phyloP scores from a whole-genome alignment of 2,888 invertebrate species.

The Torymus tubicola region DNA sequence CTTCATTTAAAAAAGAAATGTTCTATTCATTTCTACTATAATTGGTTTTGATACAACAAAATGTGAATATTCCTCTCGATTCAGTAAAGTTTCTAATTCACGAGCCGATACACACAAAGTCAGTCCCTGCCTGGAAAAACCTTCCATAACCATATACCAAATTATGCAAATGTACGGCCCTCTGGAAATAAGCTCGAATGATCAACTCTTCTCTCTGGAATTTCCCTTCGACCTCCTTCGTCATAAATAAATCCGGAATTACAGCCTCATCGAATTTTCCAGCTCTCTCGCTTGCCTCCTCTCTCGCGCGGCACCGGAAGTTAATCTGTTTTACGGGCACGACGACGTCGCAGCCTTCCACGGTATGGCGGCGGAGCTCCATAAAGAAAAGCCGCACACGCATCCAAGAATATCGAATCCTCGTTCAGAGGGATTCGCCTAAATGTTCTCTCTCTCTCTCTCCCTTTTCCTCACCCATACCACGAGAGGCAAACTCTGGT shows the following conservation, averaged over 20 bases:
- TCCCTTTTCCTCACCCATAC: neutral
- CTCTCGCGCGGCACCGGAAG: constrained; percentile 16
- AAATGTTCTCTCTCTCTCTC: constrained; percentile 24
- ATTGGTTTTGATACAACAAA: too few species aligned
- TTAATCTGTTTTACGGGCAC: constrained; percentile 26
- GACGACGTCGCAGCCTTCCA: constrained; percentile 5
- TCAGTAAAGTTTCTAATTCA: too few species aligned
- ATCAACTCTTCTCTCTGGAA: neutral
- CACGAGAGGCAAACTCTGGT: too few species aligned
- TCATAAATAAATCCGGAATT: constrained; percentile 16
- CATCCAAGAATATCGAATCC: constrained; percentile 38
- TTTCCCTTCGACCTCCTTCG: neutral
- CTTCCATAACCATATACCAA: neutral
- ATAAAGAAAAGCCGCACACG: constrained; percentile 21
- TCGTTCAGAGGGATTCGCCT: constrained; percentile 27
- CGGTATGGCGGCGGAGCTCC: neutral
- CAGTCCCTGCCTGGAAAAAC: too few species aligned
- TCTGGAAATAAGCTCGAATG: neutral
- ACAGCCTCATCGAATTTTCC: constrained; percentile 14
- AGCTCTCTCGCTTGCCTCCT: neutral
- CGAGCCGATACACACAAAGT: too few species aligned
- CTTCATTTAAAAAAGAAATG: too few species aligned
- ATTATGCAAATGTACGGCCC: neutral
- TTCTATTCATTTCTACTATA: too few species aligned
- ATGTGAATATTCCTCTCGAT: too few species aligned